phyloP scores from a whole-genome alignment of 2,797 vertebrate genomes.

The Coregonus sp. region DNA sequence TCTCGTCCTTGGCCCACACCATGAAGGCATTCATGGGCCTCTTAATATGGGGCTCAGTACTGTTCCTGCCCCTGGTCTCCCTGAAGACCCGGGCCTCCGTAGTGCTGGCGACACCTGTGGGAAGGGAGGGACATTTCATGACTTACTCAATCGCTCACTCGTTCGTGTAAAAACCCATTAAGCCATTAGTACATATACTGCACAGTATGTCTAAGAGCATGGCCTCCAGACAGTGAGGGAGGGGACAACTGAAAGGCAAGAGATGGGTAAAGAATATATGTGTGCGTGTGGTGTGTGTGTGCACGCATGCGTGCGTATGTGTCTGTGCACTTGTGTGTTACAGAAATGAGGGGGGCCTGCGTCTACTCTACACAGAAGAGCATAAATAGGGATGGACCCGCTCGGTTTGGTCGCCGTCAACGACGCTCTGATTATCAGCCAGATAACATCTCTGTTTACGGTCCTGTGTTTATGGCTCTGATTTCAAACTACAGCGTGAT shows the following conservation, averaged over 20 bases:
- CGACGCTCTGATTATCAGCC: background rate
- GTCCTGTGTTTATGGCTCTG: conserved; percentile 51
- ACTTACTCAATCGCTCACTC: background rate
- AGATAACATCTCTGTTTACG: conserved; percentile 39
- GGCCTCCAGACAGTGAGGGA: background rate
- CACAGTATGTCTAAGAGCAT: background rate
- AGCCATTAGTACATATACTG: background rate
- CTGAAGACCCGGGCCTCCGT: conserved; percentile 95
- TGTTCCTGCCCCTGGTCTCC: conserved; percentile 90
- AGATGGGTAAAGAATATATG: too few species aligned
- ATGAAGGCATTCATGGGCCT: conserved; percentile 99
- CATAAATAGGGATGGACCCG: too few species aligned
- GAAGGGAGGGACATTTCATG: background rate
- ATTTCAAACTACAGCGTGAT: conserved; percentile 53
- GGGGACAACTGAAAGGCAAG: too few species aligned
- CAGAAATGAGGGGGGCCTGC: too few species aligned
- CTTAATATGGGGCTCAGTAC: conserved; percentile 94
- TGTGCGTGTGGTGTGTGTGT: too few species aligned
- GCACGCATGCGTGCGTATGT: too few species aligned
- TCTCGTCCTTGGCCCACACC: conserved; percentile 99
- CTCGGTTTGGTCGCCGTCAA: too few species aligned
- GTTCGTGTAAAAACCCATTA: background rate
- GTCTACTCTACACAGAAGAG: too few species aligned
- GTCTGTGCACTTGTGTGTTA: too few species aligned
- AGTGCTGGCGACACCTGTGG: conserved; percentile 86